Evolutionary conservation across 1,140 invertebrate genomes (phyloP).

Genomic region (Pentalonia nigronervosa): DNA sequence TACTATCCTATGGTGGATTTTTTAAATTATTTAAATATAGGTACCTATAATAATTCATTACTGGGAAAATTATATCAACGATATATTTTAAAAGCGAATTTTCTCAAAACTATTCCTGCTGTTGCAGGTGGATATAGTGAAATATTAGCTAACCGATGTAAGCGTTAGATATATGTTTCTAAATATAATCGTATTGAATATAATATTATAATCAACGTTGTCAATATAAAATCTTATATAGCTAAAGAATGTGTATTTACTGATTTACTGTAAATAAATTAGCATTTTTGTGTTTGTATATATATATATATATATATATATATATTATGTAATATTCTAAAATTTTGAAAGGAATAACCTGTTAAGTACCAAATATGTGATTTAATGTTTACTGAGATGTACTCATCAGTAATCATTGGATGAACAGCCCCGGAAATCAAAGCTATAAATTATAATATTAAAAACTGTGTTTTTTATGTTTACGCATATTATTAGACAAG

Average conservation of each 20-base stretch:
- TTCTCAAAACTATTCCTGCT: no score
- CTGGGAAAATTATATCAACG: no score
- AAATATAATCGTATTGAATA: background rate
- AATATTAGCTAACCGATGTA: no score
- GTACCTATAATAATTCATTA: background rate
- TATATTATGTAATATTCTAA: background rate
- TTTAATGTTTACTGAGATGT: background rate
- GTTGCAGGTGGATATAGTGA: no score
- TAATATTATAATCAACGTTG: background rate
- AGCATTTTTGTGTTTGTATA: background rate
- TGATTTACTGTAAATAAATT: background rate
- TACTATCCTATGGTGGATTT: background rate
- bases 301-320: background rate
- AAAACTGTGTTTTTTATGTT: background rate
- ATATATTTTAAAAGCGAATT: background rate
- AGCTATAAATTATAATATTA: background rate
- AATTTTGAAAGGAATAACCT: background rate
- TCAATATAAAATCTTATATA: background rate
- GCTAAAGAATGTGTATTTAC: background rate
- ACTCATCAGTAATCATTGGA: background rate
- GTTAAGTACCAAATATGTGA: background rate
- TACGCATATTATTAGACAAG: background rate
- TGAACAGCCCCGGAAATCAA: background rate
- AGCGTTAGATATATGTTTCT: no score
- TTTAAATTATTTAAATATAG: background rate